Evolutionary conservation across 2,797 vertebrate genomes (phyloP).

Genomic region (Takifugu rubripes): DNA sequence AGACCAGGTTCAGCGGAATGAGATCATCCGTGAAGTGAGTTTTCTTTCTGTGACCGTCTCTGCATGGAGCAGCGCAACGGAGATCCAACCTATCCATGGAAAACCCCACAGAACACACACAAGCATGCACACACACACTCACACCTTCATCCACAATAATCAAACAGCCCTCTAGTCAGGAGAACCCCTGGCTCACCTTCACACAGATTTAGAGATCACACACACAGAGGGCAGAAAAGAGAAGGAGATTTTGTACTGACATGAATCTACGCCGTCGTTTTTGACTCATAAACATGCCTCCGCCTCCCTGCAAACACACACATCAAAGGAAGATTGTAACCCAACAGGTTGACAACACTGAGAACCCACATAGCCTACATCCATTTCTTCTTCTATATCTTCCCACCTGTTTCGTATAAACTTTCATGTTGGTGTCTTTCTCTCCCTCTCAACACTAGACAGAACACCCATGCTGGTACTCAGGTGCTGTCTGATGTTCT

Average conservation of each 20-base stretch:
- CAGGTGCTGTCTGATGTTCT: conserved; percentile 49
- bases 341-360: conserved; percentile 56
- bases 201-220: conserved; percentile 72
- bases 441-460: conserved; percentile 11
- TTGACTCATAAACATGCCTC: conserved; percentile 70
- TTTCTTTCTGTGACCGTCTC: too few relatives aligned
- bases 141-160: conserved; percentile 61
- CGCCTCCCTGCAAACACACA: conserved; percentile 50
- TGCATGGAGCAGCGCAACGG: neutral
- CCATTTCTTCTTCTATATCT: conserved; percentile 34
- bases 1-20: too few relatives aligned
- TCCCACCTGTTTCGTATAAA: conserved; percentile 62
- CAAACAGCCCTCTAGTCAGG: conserved; percentile 76
- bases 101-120: conserved; percentile 54
- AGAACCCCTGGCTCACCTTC: conserved; percentile 82
- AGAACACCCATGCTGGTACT: conserved; percentile 65
- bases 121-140: conserved; percentile 43
- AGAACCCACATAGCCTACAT: conserved; percentile 59
- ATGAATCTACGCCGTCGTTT: conserved; percentile 64
- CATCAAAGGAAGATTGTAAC: conserved; percentile 67
- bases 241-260: conserved; percentile 57
- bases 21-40: too few relatives aligned
- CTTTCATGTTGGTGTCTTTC: conserved; percentile 38
- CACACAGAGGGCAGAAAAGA: conserved; percentile 1
- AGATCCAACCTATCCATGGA: conserved; percentile 59